phyloP scores from a whole-genome alignment of 1,140 invertebrate genomes.

The Anadara kagoshimensis region DNA sequence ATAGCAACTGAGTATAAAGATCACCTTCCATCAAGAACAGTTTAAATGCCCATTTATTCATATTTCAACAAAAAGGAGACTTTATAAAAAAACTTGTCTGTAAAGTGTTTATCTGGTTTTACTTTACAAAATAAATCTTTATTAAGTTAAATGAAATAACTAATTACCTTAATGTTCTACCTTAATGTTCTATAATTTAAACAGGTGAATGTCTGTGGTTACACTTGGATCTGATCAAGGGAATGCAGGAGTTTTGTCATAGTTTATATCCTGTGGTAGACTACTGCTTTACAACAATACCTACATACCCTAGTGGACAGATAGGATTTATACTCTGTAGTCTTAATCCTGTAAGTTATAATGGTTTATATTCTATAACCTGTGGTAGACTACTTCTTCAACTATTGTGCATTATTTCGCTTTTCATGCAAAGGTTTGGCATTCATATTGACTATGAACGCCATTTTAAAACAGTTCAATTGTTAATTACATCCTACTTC shows the following conservation, averaged over 20 bases:
- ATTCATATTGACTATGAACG: no score
- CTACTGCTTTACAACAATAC: conserved; percentile 90
- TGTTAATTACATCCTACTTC: no score
- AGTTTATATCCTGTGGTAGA: conserved; percentile 84
- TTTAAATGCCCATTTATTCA: no score
- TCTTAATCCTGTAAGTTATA: conserved; percentile 75
- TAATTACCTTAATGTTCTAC: background rate
- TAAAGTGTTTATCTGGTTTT: background rate
- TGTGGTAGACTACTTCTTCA: no score
- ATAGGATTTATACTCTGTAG: conserved; percentile 94
- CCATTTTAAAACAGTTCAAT: no score
- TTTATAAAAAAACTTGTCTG: no score
- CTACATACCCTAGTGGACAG: conserved; percentile 96
- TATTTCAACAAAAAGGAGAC: no score
- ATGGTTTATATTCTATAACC: no score
- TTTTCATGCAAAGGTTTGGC: no score
- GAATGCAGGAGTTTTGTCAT: conserved; percentile 84
- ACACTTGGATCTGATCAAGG: conserved; percentile 85
- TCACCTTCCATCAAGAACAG: no score
- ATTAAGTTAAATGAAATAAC: background rate
- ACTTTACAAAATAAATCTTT: background rate
- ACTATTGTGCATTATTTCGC: no score
- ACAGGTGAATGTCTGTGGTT: conserved; percentile 92
- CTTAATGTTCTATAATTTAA: background rate
- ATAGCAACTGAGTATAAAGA: no score